Base-by-base conservation (phyloP, 2,797 vertebrate species). In the Eulemur albifrons region DNA sequence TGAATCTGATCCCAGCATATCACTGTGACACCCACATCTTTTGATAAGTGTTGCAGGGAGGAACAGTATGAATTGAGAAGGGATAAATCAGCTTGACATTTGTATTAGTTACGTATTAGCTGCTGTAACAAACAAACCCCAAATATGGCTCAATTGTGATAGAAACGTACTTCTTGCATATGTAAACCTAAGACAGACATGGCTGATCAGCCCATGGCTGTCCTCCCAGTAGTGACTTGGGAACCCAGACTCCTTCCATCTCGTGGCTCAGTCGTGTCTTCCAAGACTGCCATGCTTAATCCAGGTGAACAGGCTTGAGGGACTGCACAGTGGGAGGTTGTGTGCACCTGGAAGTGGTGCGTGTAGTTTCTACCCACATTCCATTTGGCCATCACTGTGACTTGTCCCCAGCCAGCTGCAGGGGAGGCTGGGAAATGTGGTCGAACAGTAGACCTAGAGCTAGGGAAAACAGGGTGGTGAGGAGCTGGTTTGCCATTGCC, bases 51-150 rank as follows among this genome's bases (percentile, higher is more conserved):
- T 48, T 83, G 13, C 0, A 1, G 15, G 17, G 48, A 45, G 35
- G 13, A 83, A 30, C 27, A 76, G 20, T 80, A 45, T 52, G 81
- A 57, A 2, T 23, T 40, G 73, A 85, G 45, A 81, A 86, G 15
- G 25, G 10, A 40, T 38, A 87, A 83, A 81, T 82, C 69, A 88
- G 23, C 4, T 43, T 9, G 10, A n/a, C 30, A 7, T 57, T 72
- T 88, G 10, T 85, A 30, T 87, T 40, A 65, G 43, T 81, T 92
- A 82, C n/a, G 4, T 67, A 77, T 84, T 88, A 67, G 65, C 54
- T 90, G 61, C 69, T 95, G 0, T 76, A 95, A 97, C 1, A 67
- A 75, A 59, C 65, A 63, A 69, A 17, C 23, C 40, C 20, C 14
- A 52, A 30, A 43, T 30, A 23, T 43, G 15, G 14, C 52, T 85